Evolutionary conservation across 2,113 vertebrate species (phyloP), one percentile per base, ranked within the genome.

Genomic region (Oreocharis arfaki): DNA sequence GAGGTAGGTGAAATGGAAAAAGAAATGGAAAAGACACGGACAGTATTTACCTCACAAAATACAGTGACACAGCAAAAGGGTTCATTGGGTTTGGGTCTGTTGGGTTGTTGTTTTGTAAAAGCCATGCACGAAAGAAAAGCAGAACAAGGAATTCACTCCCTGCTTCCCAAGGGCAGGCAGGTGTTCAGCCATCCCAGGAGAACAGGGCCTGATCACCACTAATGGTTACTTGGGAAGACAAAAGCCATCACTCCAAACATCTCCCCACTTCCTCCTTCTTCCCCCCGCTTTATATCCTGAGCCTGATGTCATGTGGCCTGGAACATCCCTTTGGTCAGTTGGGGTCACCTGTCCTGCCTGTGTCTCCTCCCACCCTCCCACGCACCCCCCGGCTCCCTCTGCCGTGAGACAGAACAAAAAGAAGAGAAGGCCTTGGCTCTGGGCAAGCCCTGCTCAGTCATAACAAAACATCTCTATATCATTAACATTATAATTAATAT

Each of bases 1-100:
- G 42, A 47, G 11, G 8, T 0, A 18, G 52, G 18, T 20, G 12
- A 37, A 57, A 56, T 41, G 26, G 57, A 26, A 53, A 41, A 55
- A 17, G 30, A n/a, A 41, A 7, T 3, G 3, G 16, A 4, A 35
- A 35, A 71, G 7, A 8, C 18, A 50, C 2, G 3, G 4, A 4
- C 3, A 41, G 13, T 5, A 20, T 39, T 78, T 30, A 33, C 13
- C 30, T 21, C 32, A 32, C 42, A 49, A 16, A 27, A 39, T 4
- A 50, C 7, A 68, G 16, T 5, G 10, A 47, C 61, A 52, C 9
- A n/a, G 22, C 30, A 24, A 3, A 15, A 61, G 15, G 5, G 7
- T n/a, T 69, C 30, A 3, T 6, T 37, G 1, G 2, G 11, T 46
- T 32, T 44, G 30, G 7, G 6, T 41, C 46, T 42, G 17, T 30